Base-by-base conservation (phyloP, 1,140 invertebrate genomes). In the Drosophila takahashii region DNA sequence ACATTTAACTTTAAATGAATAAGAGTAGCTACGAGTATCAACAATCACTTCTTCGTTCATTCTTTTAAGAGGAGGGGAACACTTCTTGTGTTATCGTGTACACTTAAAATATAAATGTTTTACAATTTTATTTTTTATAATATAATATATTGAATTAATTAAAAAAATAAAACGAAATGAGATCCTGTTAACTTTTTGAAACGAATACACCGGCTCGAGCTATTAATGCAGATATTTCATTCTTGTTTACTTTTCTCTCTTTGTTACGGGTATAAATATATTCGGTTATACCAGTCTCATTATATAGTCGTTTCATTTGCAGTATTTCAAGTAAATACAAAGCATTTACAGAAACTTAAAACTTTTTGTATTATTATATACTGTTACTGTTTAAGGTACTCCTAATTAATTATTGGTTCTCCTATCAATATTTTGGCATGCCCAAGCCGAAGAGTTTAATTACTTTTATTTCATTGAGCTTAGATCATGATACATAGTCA, bases 401-500 rank as follows among this genome's bases (percentile, higher is more conserved):
- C 36, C 11, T 59, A 39, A 39, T 29, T 37, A 29, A 29, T 52
- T 57, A 18, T 29, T 47, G 39, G 26, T 51, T 54, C 32, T 47
- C 3, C 2, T 4, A 13, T 15, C 18, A 51, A 67, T 58, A 42
- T 47, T 56, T 29, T 62, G 13, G 52, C 32, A 57, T 81, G 47
- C 60, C 59, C 53, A 73, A 66, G 53, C 51, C 60, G 32, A 22
- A 50, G 11, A 34, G 22, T 52, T 41, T 18, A 22, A 45, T 41
- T 26, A 34, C 36, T 32, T 18, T 48, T n/a, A 37, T 51, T 62
- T 60, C 4, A 16, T 37, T 47, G 4, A 37, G 59, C 29, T 37
- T 56, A 59, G 57, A 81, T 92, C 69, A 92, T 62, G 90, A 81
- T 48, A 87, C 85, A 58, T 81, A 92, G 60, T 92, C 90, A 32